Base-by-base conservation (phyloP, 1,140 invertebrate genomes). In the Drosophila arawakana region DNA sequence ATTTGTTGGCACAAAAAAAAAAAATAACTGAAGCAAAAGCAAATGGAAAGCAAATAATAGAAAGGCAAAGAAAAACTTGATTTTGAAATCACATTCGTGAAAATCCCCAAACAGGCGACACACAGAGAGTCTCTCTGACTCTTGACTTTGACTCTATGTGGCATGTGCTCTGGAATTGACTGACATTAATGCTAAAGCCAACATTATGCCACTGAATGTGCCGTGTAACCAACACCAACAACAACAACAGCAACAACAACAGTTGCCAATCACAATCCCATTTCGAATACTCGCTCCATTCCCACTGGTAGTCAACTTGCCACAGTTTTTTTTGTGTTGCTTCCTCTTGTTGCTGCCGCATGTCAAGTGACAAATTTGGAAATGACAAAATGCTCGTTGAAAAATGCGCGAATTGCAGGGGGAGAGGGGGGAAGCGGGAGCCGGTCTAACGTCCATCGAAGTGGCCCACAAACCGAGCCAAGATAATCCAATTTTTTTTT, bases 281-380 rank as follows among this genome's bases (percentile, higher is more conserved):
- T 54, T 54, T 55, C 25, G 50, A 34, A 63, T 34, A 15, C 47
- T 30, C 21, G 21, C 6, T 50, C 1, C 50, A 34, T 43, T 39
- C 25, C 25, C 18, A 18, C 13, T 37, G 37, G 15, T 10, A 50
- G 41, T 72, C 52, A 54, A 62, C 55, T 61, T 60, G 59, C 43
- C 55, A 37, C 63, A 76, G 9, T 63, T 58, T 41, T 58, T 52
- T 52, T 55, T 44, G 35, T 55, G 21, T 43, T 47, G 25, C 55
- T 15, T 50, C 66, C 25, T 30, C 58, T 43, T 77, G 37, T 70
- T 76, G 71, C 47, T 82, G 76, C 66, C 75, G 52, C 72, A 80
- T 78, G 84, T 89, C 84, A 89, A 89, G 77, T 83, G 84, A 88
- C 84, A 88, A 88, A 89, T 89, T 89, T 89, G 78, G 75, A 89